A percentile compares a stretch with the other conserved stretches of the same genome.
phyloP scores from a whole-genome alignment of 2,797 vertebrate genomes.

The Botia kubotai region DNA sequence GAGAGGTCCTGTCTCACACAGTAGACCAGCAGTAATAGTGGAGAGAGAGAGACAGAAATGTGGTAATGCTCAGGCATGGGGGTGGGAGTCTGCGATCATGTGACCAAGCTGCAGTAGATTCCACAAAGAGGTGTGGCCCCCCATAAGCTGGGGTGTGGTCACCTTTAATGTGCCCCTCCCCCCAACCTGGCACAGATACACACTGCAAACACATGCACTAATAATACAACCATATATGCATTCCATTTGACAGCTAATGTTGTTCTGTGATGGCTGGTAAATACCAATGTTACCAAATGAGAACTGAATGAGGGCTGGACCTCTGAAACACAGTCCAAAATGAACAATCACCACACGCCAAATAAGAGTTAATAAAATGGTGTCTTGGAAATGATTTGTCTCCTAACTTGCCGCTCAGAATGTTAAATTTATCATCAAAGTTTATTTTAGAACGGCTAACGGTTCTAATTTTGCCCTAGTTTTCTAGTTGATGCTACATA shows the following conservation, averaged over 20 bases:
- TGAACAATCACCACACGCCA: not conserved
- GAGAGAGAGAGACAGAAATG: constrained; percentile 64
- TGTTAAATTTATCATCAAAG: too few relatives aligned
- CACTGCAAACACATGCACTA: constrained; percentile 26
- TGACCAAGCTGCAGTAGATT: constrained; percentile 74
- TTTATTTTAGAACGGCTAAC: too few relatives aligned
- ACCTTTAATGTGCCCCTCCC: constrained; percentile 40
- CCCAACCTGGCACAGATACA: constrained; percentile 46
- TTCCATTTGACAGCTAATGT: not conserved
- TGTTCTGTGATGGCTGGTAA: not conserved
- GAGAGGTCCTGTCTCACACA: constrained; percentile 29
- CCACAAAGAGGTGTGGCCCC: constrained; percentile 77
- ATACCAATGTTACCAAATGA: not conserved
- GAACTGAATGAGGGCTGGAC: not conserved
- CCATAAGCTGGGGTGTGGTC: constrained; percentile 80
- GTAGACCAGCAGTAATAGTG: constrained; percentile 48
- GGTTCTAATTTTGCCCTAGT: too few relatives aligned
- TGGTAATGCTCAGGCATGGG: constrained; percentile 59
- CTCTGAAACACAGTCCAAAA: not conserved
- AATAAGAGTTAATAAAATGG: not conserved
- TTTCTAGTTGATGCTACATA: too few relatives aligned
- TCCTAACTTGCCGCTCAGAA: too few relatives aligned
- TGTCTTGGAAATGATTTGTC: not conserved
- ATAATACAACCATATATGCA: constrained; percentile 11
- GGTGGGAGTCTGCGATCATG: constrained; percentile 63